Evolutionary conservation across 2,888 invertebrate species (phyloP).

Genomic region (Oithona nana): DNA sequence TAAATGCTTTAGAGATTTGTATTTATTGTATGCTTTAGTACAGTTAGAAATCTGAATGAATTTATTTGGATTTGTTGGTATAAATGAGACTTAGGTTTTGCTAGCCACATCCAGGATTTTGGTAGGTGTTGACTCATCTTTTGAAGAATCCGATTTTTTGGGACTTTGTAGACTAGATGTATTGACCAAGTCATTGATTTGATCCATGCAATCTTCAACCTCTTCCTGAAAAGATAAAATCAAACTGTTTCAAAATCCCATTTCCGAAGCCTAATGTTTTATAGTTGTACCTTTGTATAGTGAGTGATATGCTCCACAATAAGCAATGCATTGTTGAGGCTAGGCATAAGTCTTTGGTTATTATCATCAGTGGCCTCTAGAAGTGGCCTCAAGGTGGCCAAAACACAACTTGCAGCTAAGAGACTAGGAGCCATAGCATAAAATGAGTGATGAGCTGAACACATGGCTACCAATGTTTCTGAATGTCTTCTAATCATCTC

Average conservation of each 20-base stretch:
- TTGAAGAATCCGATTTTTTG: background rate
- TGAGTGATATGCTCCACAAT: background rate
- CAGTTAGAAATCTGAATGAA: background rate
- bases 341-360: background rate
- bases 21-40: background rate
- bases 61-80: background rate
- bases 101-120: conserved; percentile 9
- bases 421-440: background rate
- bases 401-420: conserved; percentile 7
- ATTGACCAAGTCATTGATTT: background rate
- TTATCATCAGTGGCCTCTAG: background rate
- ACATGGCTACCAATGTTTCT: conserved; percentile 70
- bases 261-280: background rate
- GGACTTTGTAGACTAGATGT: background rate
- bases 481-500: conserved; percentile 51
- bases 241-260: background rate
- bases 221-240: background rate
- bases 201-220: background rate
- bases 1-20: background rate
- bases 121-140: conserved; percentile 6
- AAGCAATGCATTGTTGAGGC: background rate
- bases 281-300: background rate
- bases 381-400: conserved; percentile 4
- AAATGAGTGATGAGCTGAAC: conserved; percentile 26
- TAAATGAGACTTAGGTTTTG: no score